Percentiles rank a stretch among this genome's conserved stretches.
Evolutionary conservation across 2,113 vertebrate species (phyloP).

Genomic region (Oncorhynchus masou): DNA sequence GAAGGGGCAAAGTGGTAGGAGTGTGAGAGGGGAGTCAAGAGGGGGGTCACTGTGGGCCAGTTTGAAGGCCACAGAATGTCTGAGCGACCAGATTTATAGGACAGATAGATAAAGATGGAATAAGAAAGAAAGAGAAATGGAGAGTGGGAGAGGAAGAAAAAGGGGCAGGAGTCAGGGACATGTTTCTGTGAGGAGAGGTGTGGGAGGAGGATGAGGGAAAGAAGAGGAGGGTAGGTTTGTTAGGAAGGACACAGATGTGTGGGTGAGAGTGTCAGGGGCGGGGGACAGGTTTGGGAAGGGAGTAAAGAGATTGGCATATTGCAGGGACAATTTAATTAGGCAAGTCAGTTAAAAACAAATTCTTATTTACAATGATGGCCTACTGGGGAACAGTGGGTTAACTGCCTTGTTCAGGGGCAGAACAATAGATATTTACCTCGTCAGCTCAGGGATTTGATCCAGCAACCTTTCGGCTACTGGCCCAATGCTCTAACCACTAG

Average conservation of each 20-base stretch:
- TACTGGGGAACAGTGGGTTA: no score
- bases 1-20: constrained; percentile 3
- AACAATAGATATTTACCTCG: no score
- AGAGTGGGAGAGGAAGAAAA: constrained; percentile 26
- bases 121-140: no score
- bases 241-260: constrained; percentile 41
- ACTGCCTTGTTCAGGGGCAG: no score
- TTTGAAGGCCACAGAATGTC: constrained; percentile 60
- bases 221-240: constrained; percentile 41
- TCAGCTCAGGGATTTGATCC: no score
- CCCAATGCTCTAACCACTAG: no score
- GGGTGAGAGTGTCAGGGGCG: constrained; percentile 32
- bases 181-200: constrained; percentile 42
- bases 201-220: not conserved
- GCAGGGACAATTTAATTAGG: no score
- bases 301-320: no score
- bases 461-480: no score
- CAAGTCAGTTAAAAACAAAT: no score
- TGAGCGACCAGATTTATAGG: constrained; percentile 66
- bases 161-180: constrained; percentile 41
- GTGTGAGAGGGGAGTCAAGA: no score
- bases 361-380: no score
- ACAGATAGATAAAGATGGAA: constrained; percentile 18
- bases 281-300: constrained; percentile 22
- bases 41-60: constrained; percentile 28